A percentile compares a stretch with the other conserved stretches of the same genome.
Conservation (phyloP, 2,797 vertebrate species). For the Bufotes viridis region DNA sequence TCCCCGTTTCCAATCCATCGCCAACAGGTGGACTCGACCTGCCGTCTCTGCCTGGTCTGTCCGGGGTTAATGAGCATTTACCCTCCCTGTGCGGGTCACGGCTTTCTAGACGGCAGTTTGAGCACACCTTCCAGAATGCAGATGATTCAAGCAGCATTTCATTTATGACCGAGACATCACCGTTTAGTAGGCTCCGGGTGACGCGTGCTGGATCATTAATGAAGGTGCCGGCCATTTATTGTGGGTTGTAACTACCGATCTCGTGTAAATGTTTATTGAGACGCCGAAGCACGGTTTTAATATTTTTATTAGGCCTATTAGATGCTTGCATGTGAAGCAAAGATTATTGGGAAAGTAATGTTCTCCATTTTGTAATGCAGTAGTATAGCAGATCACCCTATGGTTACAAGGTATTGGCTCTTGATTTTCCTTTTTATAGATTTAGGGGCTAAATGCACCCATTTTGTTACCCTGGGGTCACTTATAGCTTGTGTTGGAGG, state of each 20-base stretch:
- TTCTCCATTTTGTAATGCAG: no score
- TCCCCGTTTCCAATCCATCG: background rate
- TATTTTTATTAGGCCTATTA: constrained; percentile 8
- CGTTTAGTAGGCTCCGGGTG: constrained; percentile 11
- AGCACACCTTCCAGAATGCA: constrained; percentile 1
- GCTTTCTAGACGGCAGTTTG: background rate
- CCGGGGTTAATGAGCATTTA: background rate
- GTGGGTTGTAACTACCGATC: constrained; percentile 16
- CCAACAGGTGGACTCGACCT: background rate
- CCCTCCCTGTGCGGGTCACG: background rate
- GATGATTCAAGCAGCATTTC: background rate
- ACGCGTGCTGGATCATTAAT: constrained; percentile 32
- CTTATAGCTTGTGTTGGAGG: no score
- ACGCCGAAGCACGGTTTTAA: background rate
- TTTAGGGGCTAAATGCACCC: no score
- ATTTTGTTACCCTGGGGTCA: no score
- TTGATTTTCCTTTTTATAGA: no score
- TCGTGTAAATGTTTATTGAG: constrained; percentile 17
- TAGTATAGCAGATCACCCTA: no score
- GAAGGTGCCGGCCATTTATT: constrained; percentile 19
- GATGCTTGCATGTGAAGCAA: background rate
- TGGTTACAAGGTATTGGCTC: no score
- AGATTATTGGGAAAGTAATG: background rate
- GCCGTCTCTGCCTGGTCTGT: background rate
- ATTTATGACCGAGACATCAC: background rate